Conservation (phyloP, 2,113 vertebrate genomes). For the Equus quagga region DNA sequence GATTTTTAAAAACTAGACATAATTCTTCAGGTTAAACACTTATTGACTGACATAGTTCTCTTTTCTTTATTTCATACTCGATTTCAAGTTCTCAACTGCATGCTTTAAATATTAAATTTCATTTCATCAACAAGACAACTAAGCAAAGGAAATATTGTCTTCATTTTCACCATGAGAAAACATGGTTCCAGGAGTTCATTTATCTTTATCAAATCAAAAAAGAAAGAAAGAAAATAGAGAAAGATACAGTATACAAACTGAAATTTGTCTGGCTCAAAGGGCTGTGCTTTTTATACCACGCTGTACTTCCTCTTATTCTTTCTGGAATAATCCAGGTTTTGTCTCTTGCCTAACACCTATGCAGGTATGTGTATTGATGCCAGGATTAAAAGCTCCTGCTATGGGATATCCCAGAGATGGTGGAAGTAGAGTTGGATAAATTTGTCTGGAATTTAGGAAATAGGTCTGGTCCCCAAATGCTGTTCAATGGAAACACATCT, state of each 20-base stretch:
- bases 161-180: background rate
- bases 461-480: background rate
- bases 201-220: background rate
- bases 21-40: background rate
- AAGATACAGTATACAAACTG: accelerated
- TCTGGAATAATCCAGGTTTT: background rate
- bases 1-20: background rate
- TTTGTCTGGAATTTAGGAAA: background rate
- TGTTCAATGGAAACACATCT: background rate
- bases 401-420: background rate
- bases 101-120: background rate
- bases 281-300: background rate
- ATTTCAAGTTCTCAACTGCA: background rate
- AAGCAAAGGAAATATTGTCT: background rate
- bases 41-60: background rate
- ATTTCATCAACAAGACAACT: background rate
- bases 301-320: background rate
- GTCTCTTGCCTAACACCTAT: accelerated
- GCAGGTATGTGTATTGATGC: background rate
- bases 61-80: background rate
- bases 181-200: background rate
- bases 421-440: background rate
- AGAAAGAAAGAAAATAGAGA: background rate
- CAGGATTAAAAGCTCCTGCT: background rate
- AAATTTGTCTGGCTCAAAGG: background rate